Conservation (phyloP, 2,797 vertebrate species). For the Euphonia xanthogaster region DNA sequence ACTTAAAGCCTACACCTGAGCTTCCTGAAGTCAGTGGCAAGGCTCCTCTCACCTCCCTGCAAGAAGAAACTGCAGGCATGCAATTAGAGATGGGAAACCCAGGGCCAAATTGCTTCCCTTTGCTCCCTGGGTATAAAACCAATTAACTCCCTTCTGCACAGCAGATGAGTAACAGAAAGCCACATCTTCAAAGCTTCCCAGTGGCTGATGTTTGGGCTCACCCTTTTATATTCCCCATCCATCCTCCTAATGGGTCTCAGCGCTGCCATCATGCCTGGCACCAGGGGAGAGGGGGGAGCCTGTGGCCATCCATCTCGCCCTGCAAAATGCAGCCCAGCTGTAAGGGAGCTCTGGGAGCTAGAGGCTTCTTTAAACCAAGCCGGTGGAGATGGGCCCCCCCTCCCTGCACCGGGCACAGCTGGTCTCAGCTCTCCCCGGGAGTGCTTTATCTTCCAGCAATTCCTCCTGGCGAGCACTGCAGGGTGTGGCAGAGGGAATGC, state of each 20-base stretch:
- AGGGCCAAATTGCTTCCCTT: background rate
- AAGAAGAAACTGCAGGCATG: background rate
- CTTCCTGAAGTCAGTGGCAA: background rate
- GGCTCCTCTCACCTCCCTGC: background rate
- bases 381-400: rapidly evolving
- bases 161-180: background rate
- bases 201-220: background rate
- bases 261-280: background rate
- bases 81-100: background rate
- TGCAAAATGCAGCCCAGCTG: background rate
- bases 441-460: background rate
- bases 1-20: background rate
- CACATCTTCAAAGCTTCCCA: background rate
- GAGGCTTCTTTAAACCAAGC: background rate
- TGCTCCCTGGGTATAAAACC: background rate
- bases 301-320: background rate
- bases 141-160: background rate
- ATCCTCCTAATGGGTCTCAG: background rate
- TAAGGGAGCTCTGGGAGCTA: background rate
- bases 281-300: background rate
- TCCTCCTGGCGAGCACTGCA: background rate
- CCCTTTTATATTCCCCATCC: background rate
- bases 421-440: background rate
- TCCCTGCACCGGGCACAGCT: rapidly evolving
- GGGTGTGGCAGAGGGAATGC: background rate